Evolutionary conservation across 2,113 vertebrate species (phyloP).

Genomic region (Phyllopteryx taeniolatus): DNA sequence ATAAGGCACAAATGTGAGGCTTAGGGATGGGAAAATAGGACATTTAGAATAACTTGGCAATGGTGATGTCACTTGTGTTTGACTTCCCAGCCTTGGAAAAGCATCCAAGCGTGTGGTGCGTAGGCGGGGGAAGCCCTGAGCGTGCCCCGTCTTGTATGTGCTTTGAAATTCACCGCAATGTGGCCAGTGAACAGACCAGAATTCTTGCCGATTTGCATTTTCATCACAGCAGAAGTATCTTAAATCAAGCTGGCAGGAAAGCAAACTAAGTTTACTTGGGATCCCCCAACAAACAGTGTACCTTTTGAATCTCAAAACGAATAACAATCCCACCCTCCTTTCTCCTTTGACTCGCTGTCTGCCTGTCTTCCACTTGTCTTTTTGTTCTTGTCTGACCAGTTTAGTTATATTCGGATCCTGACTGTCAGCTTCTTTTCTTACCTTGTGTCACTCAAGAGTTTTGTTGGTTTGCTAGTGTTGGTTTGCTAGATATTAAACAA

Average conservation of each 20-base stretch:
- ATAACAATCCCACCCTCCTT: background rate
- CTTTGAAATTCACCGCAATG: conserved; percentile 46
- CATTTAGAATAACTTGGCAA: conserved; percentile 6
- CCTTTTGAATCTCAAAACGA: background rate
- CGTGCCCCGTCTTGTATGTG: conserved; percentile 10
- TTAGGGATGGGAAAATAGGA: background rate
- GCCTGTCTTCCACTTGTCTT: background rate
- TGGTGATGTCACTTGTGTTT: conserved; percentile 31
- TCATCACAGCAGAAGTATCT: background rate
- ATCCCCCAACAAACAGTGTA: background rate
- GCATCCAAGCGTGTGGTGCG: conserved; percentile 46
- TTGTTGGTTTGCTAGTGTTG: background rate
- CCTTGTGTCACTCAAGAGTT: background rate
- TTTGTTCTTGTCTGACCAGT: background rate
- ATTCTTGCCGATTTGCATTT: conserved; percentile 9
- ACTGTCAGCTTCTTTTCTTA: background rate
- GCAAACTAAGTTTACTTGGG: background rate
- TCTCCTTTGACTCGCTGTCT: background rate
- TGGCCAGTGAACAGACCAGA: background rate
- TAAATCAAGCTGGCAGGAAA: background rate
- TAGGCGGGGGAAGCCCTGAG: conserved; percentile 60
- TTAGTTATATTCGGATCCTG: background rate
- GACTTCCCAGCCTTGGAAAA: conserved; percentile 29
- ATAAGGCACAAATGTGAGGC: background rate
- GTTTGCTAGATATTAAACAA: too few species aligned